These are phyloP conservation scores for Drosophila robusta DNA, from an alignment of 2,888 invertebrate species.

Conservation along the genomic window DNA sequence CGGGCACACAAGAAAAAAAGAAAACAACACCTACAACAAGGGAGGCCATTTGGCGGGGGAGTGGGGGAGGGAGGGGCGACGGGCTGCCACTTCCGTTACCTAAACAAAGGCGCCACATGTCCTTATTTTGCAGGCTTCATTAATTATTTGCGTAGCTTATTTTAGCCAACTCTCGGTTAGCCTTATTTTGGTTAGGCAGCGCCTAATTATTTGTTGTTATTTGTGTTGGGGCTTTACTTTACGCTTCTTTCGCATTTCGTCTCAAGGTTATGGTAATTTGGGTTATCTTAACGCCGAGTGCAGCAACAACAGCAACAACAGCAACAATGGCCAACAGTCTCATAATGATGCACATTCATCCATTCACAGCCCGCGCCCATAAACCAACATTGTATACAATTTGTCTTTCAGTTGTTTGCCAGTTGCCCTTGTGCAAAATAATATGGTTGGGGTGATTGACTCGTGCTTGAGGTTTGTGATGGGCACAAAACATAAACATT, in stretches of 20 bases:
- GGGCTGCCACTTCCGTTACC: constrained; percentile 53
- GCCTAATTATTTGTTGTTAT: constrained; percentile 57
- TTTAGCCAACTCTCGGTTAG: constrained; percentile 33
- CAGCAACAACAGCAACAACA: constrained; percentile 12
- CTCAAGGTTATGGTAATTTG: constrained; percentile 49
- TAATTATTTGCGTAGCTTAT: constrained; percentile 69
- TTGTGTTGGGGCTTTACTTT: constrained; percentile 2
- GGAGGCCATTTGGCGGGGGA: constrained; percentile 7
- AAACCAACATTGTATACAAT: constrained; percentile 56
- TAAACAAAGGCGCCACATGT: constrained; percentile 70
- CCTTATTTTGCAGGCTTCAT: constrained; percentile 59
- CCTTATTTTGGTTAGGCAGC: constrained; percentile 11
- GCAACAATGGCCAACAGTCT: constrained; percentile 14
- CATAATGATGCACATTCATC: constrained; percentile 62
- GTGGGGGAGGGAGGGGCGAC: not conserved
- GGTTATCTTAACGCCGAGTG: constrained; percentile 26
- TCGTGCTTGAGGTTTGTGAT: constrained; percentile 38
- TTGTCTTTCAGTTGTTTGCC: constrained; percentile 26
- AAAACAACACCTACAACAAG: constrained; percentile 19
- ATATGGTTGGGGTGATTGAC: constrained; percentile 41
- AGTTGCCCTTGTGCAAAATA: constrained; percentile 27
- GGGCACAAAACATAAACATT: constrained; percentile 44
- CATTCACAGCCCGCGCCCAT: constrained; percentile 48
- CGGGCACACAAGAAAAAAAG: constrained; percentile 21
- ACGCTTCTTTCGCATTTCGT: constrained; percentile 24